phyloP scores from a whole-genome alignment of 2,888 invertebrate genomes.

The Trisateles emortualis region DNA sequence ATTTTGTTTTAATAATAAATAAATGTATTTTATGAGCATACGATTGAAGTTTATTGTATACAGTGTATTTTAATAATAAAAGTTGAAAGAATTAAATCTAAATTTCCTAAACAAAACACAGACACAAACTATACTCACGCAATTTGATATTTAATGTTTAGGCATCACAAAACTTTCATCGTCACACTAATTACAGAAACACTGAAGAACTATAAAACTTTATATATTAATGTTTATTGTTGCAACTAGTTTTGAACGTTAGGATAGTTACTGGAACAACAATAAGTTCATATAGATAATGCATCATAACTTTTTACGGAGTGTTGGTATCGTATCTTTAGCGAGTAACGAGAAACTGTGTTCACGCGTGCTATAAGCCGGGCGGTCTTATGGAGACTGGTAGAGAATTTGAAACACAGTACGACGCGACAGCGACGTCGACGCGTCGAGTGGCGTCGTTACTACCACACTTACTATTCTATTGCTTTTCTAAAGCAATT shows the following conservation, averaged over 20 bases:
- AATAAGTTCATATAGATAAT: constrained; percentile 53
- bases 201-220: constrained; percentile 45
- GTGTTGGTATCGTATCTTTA: constrained; percentile 54
- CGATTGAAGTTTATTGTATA: not conserved
- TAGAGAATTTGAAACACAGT: constrained; percentile 11
- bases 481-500: not conserved
- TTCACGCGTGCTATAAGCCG: constrained; percentile 61
- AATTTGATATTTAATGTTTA: constrained; percentile 35
- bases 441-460: constrained; percentile 6
- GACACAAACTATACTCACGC: constrained; percentile 46
- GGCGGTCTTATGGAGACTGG: constrained; percentile 70
- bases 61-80: not conserved
- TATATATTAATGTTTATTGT: constrained; percentile 47
- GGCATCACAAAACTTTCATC: constrained; percentile 48
- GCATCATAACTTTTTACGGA: constrained; percentile 61
- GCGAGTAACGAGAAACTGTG: constrained; percentile 50
- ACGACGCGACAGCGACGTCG: constrained; percentile 6
- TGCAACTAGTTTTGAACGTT: constrained; percentile 48
- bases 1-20: not conserved
- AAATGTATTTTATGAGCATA: not conserved
- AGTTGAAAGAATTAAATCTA: not conserved
- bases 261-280: constrained; percentile 49
- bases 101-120: constrained; percentile 13
- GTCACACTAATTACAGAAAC: constrained; percentile 55
- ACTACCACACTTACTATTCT: constrained; percentile 3